Percentiles rank a stretch among this genome's conserved stretches.
phyloP scores from a whole-genome alignment of 2,888 invertebrate genomes.

The Temnothorax rugatulus region DNA sequence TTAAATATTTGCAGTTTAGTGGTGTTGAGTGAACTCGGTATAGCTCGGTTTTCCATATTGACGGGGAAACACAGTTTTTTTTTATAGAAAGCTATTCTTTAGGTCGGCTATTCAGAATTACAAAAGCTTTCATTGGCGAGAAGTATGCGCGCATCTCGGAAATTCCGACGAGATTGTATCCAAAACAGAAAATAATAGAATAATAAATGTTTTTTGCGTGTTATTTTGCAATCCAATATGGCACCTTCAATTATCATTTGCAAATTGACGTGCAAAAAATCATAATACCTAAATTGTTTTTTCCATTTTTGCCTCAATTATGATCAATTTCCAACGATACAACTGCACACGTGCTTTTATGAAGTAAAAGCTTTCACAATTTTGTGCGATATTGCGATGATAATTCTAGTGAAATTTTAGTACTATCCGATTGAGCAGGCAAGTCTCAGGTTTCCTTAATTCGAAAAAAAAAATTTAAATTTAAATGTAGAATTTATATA shows the following conservation, averaged over 20 bases:
- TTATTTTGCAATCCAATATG: not conserved
- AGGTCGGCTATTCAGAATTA: constrained; percentile 6
- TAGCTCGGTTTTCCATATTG: not conserved
- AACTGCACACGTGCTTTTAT: not conserved
- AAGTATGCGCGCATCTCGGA: not conserved
- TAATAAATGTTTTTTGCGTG: constrained; percentile 4
- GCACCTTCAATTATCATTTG: constrained; percentile 20
- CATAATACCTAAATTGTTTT: constrained; percentile 26
- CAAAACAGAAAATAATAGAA: constrained; percentile 3
- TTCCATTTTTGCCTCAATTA: constrained; percentile 3
- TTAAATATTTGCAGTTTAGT: constrained; percentile 25
- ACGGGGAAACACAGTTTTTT: not conserved
- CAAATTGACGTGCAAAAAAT: constrained; percentile 4
- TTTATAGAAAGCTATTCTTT: not conserved
- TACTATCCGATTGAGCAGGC: not conserved
- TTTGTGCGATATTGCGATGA: not conserved
- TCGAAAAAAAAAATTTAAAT: constrained; percentile 3
- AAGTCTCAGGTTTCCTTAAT: not conserved
- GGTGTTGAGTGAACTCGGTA: constrained; percentile 1
- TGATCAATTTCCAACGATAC: not conserved
- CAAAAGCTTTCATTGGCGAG: not conserved
- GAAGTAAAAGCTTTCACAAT: constrained; percentile 18
- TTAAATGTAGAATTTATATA: not conserved
- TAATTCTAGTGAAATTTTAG: not conserved
- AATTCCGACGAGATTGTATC: not conserved